Evolutionary conservation across 2,888 invertebrate species (phyloP), one percentile per base, ranked within the genome.

Genomic region (Mesopsocus fuscifrons): DNA sequence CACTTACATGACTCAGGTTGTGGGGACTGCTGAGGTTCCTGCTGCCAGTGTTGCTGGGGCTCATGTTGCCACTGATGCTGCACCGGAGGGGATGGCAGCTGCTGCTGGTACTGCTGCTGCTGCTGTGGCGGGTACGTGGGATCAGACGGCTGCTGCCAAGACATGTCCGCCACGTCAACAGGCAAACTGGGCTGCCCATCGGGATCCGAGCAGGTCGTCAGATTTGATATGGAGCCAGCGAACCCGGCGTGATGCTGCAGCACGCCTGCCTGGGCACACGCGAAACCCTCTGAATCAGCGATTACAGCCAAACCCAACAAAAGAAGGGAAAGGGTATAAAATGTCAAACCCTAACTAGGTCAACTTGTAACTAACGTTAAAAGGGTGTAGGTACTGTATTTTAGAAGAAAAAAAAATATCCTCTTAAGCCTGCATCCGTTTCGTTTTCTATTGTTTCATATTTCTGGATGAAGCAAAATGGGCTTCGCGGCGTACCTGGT

Each of bases 191-290:
- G 57, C 17, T 6, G 26, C 26, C 8, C 26, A 11, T 6, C 8
- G 26, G 26, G 26, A 6, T 26, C 26, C 26, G 26, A 6, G 26
- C 6, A 26, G 8, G 26, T 26, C 26, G 26, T 26, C n/a, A 72
- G 55, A 49, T 61, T 64, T 50, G 64, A 61, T 41, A 77, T 56
- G 77, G 76, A 77, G 6, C n/a, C n/a, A n/a, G n/a, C n/a, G n/a
- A n/a, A n/a, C n/a, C n/a, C n/a, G n/a, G 60, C 57, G 40, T 71
- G 66, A 53, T 73, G 72, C 0, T 65, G 60, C 59, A 52, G 44
- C 52, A 57, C 4, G 52, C 53, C 38, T 57, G 58, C 30, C 63
- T 41, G 58, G n/a, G 58, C 18, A 54, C 60, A 5, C 57, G n/a
- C n/a, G n/a, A n/a, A n/a, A n/a, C n/a, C n/a, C n/a, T n/a, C n/a